Conservation (phyloP, 2,113 vertebrate species). For the Misgurnus mizolepis region DNA sequence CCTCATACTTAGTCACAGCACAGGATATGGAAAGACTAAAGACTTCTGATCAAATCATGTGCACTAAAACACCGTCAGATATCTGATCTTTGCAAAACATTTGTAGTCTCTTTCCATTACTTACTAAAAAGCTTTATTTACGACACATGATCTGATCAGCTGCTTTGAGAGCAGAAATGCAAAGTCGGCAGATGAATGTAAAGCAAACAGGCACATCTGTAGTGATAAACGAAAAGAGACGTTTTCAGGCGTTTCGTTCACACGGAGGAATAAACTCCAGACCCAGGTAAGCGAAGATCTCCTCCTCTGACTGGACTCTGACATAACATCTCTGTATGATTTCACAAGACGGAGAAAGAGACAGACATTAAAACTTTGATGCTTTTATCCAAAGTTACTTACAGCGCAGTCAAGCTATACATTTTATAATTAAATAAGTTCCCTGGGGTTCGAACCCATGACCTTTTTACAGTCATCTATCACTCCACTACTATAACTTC, state of each 20-base stretch:
- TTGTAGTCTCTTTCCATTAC: neutral
- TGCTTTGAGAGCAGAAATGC: neutral
- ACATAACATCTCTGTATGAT: slow-evolving; percentile 69
- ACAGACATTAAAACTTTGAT: neutral
- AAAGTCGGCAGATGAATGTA: neutral
- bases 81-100: neutral
- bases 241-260: slow-evolving; percentile 81
- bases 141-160: neutral
- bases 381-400: no score
- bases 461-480: no score
- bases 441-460: no score
- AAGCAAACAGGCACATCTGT: neutral
- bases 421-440: no score
- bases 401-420: no score
- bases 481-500: no score
- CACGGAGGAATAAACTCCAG: slow-evolving; percentile 79
- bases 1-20: no score
- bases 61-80: neutral
- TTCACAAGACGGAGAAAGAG: neutral
- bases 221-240: neutral
- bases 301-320: slow-evolving; percentile 77
- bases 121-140: neutral
- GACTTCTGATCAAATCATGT: neutral
- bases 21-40: neutral
- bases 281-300: slow-evolving; percentile 81